Evolutionary conservation across 2,888 invertebrate genomes (phyloP).

Genomic region (Linnaemya vulpina): DNA sequence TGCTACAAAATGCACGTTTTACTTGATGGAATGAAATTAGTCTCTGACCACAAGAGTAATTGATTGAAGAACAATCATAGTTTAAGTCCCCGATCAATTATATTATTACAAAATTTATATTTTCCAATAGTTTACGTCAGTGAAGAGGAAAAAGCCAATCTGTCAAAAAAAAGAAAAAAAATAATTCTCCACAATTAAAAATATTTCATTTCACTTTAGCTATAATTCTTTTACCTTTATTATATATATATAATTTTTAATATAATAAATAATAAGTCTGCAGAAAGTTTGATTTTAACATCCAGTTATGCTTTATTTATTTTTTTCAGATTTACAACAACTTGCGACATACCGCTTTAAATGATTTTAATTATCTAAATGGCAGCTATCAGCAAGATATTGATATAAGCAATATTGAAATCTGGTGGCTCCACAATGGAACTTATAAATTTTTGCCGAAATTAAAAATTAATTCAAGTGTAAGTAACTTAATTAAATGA

Average conservation of each 20-base stretch:
- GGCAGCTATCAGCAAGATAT: conserved; percentile 76
- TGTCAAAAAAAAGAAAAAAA: too few species aligned
- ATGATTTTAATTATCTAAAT: conserved; percentile 77
- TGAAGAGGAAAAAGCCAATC: too few species aligned
- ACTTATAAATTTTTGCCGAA: conserved; percentile 80
- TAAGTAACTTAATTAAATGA: conserved; percentile 71
- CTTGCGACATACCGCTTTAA: conserved; percentile 76
- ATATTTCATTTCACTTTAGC: too few species aligned
- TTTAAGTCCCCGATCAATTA: neutral
- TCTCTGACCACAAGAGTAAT: neutral
- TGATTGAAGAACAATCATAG: neutral
- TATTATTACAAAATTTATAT: too few species aligned
- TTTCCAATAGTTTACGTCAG: too few species aligned
- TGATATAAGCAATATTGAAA: conserved; percentile 77
- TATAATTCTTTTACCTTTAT: too few species aligned
- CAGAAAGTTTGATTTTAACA: too few species aligned
- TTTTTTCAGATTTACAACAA: conserved; percentile 77
- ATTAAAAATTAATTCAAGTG: conserved; percentile 79
- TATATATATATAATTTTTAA: too few species aligned
- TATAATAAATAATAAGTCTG: too few species aligned
- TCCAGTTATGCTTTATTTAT: neutral
- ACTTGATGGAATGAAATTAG: too few species aligned
- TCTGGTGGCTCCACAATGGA: conserved; percentile 78
- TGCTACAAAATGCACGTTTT: too few species aligned
- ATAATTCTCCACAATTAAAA: too few species aligned